Conservation (phyloP, 2,888 invertebrate genomes). For the Stratiomys singularior region DNA sequence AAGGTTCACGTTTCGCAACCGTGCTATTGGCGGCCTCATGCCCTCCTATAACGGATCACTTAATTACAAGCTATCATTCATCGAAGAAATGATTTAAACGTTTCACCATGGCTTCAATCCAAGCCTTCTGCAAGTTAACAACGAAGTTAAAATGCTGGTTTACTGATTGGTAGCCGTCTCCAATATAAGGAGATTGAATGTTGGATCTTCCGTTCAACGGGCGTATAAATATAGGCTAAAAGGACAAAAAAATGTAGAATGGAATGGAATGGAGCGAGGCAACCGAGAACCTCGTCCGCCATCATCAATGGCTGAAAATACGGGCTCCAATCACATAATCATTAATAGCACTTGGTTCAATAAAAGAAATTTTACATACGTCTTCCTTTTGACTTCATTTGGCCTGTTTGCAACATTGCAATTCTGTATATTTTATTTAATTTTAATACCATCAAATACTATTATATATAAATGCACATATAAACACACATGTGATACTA, state of each 20-base stretch:
- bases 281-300: no score
- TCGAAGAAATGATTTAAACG: not conserved
- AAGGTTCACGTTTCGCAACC: not conserved
- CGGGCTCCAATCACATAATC: no score
- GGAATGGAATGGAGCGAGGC: no score
- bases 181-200: conserved; percentile 1
- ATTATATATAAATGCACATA: not conserved
- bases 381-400: not conserved
- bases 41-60: conserved; percentile 26
- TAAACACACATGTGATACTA: no score
- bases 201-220: conserved; percentile 4
- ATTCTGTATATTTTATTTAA: not conserved
- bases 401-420: not conserved
- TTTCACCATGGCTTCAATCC: conserved; percentile 21
- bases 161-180: not conserved
- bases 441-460: not conserved
- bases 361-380: conserved; percentile 10
- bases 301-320: no score
- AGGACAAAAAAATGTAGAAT: no score
- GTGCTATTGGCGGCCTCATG: not conserved
- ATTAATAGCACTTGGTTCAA: conserved; percentile 1
- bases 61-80: conserved; percentile 42
- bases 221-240: no score
- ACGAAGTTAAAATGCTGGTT: no score
- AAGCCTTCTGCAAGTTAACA: conserved; percentile 1